Conservation (phyloP, 92 coral and sea anemone species). For the Micromussa lordhowensis region DNA sequence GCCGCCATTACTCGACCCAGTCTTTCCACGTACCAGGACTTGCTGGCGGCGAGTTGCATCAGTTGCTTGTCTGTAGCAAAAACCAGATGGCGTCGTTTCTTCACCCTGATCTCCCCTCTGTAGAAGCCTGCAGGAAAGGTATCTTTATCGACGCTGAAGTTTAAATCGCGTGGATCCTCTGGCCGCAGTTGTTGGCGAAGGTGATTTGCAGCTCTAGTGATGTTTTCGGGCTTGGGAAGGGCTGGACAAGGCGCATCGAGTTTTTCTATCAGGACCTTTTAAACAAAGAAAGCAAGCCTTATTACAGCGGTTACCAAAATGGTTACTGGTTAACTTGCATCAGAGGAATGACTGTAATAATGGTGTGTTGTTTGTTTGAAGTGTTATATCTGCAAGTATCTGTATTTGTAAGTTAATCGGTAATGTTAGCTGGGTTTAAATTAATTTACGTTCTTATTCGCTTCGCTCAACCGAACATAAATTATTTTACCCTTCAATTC, state of each 20-base stretch:
- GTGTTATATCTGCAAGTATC: no score
- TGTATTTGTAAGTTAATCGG: no score
- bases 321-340: not conserved
- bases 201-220: constrained; percentile 56
- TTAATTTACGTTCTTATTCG: no score
- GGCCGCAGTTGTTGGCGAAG: constrained; percentile 54
- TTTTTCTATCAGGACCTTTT: no score
- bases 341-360: constrained; percentile 8
- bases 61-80: constrained; percentile 65
- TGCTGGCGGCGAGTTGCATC: constrained; percentile 34
- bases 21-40: constrained; percentile 66
- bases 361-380: no score
- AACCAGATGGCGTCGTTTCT: constrained; percentile 58
- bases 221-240: constrained; percentile 49
- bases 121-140: constrained; percentile 52
- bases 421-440: no score
- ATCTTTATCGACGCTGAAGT: constrained; percentile 49
- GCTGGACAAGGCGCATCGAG: constrained; percentile 47
- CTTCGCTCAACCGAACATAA: no score
- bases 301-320: not conserved
- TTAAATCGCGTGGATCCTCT: constrained; percentile 38
- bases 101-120: constrained; percentile 44
- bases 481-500: no score
- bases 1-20: not conserved
- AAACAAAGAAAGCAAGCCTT: no score